These are phyloP conservation scores for Aporophyla lueneburgensis DNA, from an alignment of 2,888 invertebrate species.

Conservation along the genomic window DNA sequence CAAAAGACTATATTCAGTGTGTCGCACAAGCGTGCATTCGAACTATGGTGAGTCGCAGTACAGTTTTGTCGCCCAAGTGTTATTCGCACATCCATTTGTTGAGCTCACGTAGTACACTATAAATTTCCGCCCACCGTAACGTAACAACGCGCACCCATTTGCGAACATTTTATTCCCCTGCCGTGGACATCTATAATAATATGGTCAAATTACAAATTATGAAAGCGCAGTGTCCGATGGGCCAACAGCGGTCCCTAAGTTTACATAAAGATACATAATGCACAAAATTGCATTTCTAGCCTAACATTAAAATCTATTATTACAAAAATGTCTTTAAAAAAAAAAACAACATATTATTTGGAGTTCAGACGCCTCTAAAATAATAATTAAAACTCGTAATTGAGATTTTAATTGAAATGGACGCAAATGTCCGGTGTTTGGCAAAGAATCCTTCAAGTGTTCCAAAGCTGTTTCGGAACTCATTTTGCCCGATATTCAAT, in stretches of 20 bases:
- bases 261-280: constrained; percentile 14
- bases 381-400: constrained; percentile 28
- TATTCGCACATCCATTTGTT: too few relatives aligned
- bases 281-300: constrained; percentile 40
- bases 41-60: too few relatives aligned
- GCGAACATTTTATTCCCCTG: neutral
- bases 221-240: neutral
- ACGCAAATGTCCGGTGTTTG: constrained; percentile 23
- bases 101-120: too few relatives aligned
- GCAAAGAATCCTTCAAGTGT: constrained; percentile 36
- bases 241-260: neutral
- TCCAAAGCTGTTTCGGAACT: constrained; percentile 10
- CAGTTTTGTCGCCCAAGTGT: too few relatives aligned
- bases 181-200: neutral
- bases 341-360: constrained; percentile 13
- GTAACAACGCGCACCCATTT: neutral
- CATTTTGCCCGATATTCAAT: constrained; percentile 15
- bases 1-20: too few relatives aligned
- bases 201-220: neutral
- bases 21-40: too few relatives aligned
- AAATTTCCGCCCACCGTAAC: neutral
- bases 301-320: constrained; percentile 5
- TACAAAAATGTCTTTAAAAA: constrained; percentile 45
- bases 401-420: constrained; percentile 54
- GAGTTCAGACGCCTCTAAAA: constrained; percentile 12